These are phyloP conservation scores for Rhizomys pruinosus DNA, from an alignment of 2,113 vertebrate species.

Conservation along the genomic window DNA sequence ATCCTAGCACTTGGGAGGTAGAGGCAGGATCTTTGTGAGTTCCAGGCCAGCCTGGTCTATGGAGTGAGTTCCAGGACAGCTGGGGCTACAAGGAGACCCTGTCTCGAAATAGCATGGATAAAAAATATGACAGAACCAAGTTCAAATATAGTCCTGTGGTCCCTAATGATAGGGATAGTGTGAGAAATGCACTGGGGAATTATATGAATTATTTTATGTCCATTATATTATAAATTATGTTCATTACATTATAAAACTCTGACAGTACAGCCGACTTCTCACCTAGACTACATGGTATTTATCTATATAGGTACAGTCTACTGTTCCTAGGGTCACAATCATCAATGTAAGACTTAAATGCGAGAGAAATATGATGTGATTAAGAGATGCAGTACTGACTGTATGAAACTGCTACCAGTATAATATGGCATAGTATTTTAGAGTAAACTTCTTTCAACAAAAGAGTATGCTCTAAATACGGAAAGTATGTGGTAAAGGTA, in stretches of 20 bases:
- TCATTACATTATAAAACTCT: not conserved
- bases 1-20: too few relatives aligned
- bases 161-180: not conserved
- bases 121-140: constrained; percentile 3
- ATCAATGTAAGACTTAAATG: not conserved
- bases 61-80: too few relatives aligned
- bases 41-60: too few relatives aligned
- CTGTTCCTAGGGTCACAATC: not conserved
- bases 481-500: not conserved
- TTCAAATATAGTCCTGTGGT: not conserved
- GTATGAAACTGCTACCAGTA: not conserved
- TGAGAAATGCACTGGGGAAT: not conserved
- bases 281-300: not conserved
- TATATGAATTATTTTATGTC: too few relatives aligned
- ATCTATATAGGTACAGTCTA: not conserved
- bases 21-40: too few relatives aligned
- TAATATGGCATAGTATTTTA: not conserved
- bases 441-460: not conserved
- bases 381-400: not conserved
- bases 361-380: not conserved
- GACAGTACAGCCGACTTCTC: not conserved
- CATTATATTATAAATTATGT: too few relatives aligned
- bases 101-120: not conserved
- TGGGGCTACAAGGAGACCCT: too few relatives aligned
- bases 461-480: not conserved